These are phyloP conservation scores for Hyposmocoma kahamanoa DNA, from an alignment of 1,140 invertebrate species.

Conservation along the genomic window DNA sequence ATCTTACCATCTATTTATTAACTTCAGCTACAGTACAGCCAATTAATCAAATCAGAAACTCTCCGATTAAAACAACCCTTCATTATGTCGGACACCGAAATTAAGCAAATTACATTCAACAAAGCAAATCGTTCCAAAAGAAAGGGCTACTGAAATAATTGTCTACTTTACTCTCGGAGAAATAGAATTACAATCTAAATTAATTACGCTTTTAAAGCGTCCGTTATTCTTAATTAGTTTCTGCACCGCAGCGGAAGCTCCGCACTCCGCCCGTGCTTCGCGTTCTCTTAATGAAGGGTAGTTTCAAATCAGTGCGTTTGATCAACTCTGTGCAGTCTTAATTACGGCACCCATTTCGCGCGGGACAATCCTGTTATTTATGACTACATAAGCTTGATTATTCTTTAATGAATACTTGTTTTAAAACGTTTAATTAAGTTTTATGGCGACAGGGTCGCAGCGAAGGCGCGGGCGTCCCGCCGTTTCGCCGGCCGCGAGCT, in stretches of 20 bases:
- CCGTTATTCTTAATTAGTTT: conserved; percentile 74
- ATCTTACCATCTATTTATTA: too few species aligned
- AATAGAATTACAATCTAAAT: conserved; percentile 75
- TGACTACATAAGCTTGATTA: conserved; percentile 75
- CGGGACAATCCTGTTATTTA: conserved; percentile 74
- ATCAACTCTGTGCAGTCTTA: conserved; percentile 74
- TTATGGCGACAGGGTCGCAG: conserved; percentile 73
- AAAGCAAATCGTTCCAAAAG: conserved; percentile 67
- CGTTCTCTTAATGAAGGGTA: conserved; percentile 72
- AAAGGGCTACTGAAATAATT: conserved; percentile 72
- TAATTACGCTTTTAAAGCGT: conserved; percentile 74
- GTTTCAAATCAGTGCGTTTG: conserved; percentile 74
- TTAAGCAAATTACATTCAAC: conserved; percentile 66
- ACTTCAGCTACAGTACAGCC: too few species aligned
- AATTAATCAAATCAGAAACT: too few species aligned
- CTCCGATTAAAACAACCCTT: too few species aligned
- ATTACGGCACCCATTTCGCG: conserved; percentile 71
- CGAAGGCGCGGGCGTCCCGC: conserved; percentile 62
- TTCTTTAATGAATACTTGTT: conserved; percentile 76
- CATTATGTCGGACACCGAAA: conserved; percentile 57
- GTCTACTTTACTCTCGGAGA: conserved; percentile 70
- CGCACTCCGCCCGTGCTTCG: conserved; percentile 55
- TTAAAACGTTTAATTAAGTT: conserved; percentile 76
- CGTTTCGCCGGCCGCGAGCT: conserved; percentile 69
- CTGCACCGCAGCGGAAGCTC: conserved; percentile 71